phyloP scores from a whole-genome alignment of 2,113 vertebrate species.

The Motacilla tschutschensis region DNA sequence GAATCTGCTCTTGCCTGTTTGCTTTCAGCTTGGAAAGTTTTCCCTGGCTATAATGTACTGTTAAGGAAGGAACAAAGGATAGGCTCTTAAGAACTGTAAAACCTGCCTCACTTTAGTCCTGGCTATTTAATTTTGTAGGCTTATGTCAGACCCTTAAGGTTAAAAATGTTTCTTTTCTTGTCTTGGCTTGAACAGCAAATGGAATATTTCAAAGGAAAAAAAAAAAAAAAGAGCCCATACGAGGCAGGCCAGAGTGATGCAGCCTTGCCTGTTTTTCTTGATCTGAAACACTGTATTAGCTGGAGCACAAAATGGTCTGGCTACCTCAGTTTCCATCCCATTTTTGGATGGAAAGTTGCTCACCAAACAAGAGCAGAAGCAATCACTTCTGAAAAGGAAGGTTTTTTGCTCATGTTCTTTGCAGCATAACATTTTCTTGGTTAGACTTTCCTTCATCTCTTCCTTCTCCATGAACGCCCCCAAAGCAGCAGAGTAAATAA shows the following conservation, averaged over 20 bases:
- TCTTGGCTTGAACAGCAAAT: conserved; percentile 33
- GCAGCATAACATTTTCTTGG: not conserved
- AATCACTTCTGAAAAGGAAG: not conserved
- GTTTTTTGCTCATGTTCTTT: not conserved
- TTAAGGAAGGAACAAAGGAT: not conserved
- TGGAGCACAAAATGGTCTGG: not conserved
- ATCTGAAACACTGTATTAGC: conserved; percentile 18
- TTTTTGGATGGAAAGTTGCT: conserved; percentile 20
- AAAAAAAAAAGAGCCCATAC: not conserved
- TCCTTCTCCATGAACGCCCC: not conserved
- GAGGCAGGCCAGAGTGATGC: not conserved
- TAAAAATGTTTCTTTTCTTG: conserved; percentile 42
- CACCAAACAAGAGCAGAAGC: not conserved
- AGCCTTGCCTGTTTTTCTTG: conserved; percentile 40
- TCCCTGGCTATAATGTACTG: not conserved
- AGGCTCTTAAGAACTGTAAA: conserved; percentile 23
- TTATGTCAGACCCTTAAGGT: conserved; percentile 26
- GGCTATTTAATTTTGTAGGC: conserved; percentile 34
- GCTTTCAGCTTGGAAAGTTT: not conserved
- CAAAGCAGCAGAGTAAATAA: not conserved
- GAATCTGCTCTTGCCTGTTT: not conserved
- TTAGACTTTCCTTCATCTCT: not conserved
- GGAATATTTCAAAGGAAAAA: conserved; percentile 20
- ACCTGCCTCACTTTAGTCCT: not conserved
- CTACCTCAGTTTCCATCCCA: conserved; percentile 5